Percentiles rank a stretch among this genome's conserved stretches.
phyloP scores from a whole-genome alignment of 1,140 invertebrate genomes.

The Dryas iulia region DNA sequence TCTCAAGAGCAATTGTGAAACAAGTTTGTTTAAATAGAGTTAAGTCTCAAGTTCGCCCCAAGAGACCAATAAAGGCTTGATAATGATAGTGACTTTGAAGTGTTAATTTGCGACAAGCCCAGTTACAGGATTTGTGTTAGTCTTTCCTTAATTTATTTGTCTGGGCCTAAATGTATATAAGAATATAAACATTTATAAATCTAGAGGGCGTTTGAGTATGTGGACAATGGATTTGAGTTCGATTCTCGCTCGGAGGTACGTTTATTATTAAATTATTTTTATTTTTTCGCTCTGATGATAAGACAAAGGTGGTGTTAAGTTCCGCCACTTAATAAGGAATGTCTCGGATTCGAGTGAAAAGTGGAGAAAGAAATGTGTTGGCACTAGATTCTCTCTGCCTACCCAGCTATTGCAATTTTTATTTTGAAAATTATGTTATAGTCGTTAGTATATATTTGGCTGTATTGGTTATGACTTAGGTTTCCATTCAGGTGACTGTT shows the following conservation, averaged over 20 bases:
- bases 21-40: slow-evolving; percentile 26
- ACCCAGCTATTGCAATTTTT: too few relatives aligned
- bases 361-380: not conserved
- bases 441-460: too few relatives aligned
- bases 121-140: slow-evolving; percentile 4
- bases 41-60: slow-evolving; percentile 28
- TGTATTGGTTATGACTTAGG: too few relatives aligned
- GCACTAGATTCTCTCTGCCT: not conserved
- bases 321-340: too few relatives aligned
- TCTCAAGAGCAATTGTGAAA: slow-evolving; percentile 24
- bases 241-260: too few relatives aligned
- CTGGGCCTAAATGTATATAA: not conserved
- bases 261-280: too few relatives aligned
- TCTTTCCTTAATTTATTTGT: not conserved
- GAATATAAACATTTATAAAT: not conserved
- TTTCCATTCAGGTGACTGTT: too few relatives aligned
- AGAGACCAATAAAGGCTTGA: slow-evolving; percentile 38
- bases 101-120: slow-evolving; percentile 43
- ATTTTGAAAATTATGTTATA: too few relatives aligned
- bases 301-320: too few relatives aligned
- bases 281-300: too few relatives aligned
- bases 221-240: too few relatives aligned
- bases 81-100: slow-evolving; percentile 42
- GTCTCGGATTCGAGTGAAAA: not conserved
- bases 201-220: too few relatives aligned